phyloP scores from a whole-genome alignment of 2,797 vertebrate species.

The Numenius phaeopus region DNA sequence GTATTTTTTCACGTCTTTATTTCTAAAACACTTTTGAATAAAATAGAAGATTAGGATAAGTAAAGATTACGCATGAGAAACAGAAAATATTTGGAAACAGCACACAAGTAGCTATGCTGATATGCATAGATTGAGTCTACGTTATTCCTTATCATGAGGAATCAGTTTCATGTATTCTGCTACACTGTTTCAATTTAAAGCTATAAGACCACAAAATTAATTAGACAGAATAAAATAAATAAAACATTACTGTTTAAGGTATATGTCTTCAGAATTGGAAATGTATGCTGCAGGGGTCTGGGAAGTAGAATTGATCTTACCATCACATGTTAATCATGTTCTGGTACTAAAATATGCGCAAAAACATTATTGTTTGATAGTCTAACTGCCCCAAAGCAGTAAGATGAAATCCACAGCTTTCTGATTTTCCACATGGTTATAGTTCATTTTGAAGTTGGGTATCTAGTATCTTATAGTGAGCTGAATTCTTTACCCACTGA shows the following conservation, averaged over 20 bases:
- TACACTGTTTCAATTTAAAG: not conserved
- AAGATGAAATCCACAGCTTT: not conserved
- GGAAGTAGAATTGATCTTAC: not conserved
- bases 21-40: constrained; percentile 22
- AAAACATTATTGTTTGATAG: not conserved
- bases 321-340: not conserved
- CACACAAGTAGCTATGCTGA: not conserved
- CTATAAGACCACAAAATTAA: not conserved
- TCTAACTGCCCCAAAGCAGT: not conserved
- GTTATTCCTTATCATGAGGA: not conserved
- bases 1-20: not conserved
- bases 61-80: not conserved
- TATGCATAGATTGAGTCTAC: not conserved
- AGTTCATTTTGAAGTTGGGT: not conserved
- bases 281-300: not conserved
- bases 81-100: not conserved
- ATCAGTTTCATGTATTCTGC: not conserved
- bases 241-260: not conserved
- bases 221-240: constrained; percentile 9
- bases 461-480: not conserved
- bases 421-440: not conserved
- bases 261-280: not conserved
- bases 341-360: not conserved
- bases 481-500: not conserved
- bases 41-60: not conserved